Evolutionary conservation across 2,888 invertebrate species (phyloP).

Genomic region (Stenotaenia linearis): DNA sequence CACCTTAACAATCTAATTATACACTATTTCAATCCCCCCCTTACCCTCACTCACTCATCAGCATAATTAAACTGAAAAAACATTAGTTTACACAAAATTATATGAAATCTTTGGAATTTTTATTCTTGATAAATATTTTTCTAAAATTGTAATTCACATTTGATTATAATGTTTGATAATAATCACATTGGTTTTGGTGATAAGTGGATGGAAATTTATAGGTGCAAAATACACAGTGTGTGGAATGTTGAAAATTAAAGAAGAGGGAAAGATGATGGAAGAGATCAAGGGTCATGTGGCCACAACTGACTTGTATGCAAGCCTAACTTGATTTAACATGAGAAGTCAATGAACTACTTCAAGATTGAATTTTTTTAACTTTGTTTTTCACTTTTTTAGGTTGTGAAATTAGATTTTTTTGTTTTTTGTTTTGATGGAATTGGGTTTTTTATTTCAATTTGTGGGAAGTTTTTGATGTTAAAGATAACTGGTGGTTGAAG

Average conservation of each 20-base stretch:
- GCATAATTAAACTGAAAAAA: constrained; percentile 6
- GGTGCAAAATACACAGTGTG: constrained; percentile 7
- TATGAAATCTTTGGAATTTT: too few relatives aligned
- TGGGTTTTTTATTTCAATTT: too few relatives aligned
- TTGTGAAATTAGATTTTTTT: background rate
- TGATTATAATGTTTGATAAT: background rate
- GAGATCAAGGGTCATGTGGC: background rate
- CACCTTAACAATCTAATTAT: background rate
- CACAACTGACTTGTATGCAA: background rate
- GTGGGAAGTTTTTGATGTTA: too few relatives aligned
- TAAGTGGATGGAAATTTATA: constrained; percentile 10
- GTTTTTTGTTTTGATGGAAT: too few relatives aligned
- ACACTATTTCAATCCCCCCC: background rate
- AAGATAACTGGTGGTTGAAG: too few relatives aligned
- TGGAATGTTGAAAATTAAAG: constrained; percentile 14
- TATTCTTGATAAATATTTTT: too few relatives aligned
- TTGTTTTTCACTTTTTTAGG: too few relatives aligned
- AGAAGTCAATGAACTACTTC: background rate
- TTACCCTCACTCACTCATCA: background rate
- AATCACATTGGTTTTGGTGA: background rate
- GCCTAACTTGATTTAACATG: background rate
- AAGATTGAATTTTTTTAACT: too few relatives aligned
- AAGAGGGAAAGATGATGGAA: constrained; percentile 1
- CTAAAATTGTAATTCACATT: too few relatives aligned
- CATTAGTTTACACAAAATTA: background rate